Conservation (phyloP, 2,888 invertebrate species). For the Noctua comes region DNA sequence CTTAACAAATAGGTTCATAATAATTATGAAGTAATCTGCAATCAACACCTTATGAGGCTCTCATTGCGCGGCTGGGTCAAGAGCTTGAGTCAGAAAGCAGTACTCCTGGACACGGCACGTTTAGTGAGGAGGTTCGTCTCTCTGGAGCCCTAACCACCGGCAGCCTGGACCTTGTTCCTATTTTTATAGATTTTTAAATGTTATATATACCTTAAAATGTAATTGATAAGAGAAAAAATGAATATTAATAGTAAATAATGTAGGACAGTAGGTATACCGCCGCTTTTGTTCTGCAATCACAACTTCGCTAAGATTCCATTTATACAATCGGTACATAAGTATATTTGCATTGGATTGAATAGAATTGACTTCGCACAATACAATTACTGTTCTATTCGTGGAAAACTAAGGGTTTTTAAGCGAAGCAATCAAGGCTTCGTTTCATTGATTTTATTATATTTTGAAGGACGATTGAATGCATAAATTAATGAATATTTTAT, state of each 20-base stretch:
- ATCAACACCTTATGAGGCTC: too few species aligned
- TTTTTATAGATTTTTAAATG: too few species aligned
- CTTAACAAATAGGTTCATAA: neutral
- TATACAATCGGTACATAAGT: conserved; percentile 3
- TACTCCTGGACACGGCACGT: too few species aligned
- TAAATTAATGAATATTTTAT: neutral
- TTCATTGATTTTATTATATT: conserved; percentile 21
- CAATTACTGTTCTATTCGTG: conserved; percentile 18
- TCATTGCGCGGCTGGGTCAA: too few species aligned
- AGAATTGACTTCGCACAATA: conserved; percentile 29
- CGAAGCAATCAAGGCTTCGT: conserved; percentile 30
- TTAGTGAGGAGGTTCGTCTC: too few species aligned
- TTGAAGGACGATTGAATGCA: conserved; percentile 7
- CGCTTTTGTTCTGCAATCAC: conserved; percentile 13
- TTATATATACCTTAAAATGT: too few species aligned
- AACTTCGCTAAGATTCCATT: conserved; percentile 9
- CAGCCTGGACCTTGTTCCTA: too few species aligned
- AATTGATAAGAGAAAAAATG: too few species aligned
- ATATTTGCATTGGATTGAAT: conserved; percentile 38
- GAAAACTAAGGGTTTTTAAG: conserved; percentile 28
- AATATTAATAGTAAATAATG: too few species aligned
- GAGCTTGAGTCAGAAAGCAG: too few species aligned
- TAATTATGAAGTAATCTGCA: neutral
- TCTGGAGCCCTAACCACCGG: too few species aligned
- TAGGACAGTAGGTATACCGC: neutral